Evolutionary conservation across 2,113 vertebrate species (phyloP).

Genomic region (Oryzias woworae): DNA sequence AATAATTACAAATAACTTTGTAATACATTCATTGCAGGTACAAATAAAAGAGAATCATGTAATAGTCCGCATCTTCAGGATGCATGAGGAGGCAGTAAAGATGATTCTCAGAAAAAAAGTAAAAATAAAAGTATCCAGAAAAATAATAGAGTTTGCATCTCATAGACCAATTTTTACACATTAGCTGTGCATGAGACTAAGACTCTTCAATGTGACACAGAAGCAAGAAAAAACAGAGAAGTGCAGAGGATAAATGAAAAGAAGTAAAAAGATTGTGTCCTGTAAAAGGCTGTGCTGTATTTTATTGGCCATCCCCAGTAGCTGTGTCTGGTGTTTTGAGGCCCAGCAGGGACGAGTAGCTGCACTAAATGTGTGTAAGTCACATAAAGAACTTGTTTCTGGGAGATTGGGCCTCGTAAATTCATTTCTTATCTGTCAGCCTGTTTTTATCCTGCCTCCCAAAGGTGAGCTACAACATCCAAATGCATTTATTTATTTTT

Average conservation of each 20-base stretch:
- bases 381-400: constrained; percentile 76
- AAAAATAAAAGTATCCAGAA: constrained; percentile 29
- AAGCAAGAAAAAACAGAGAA: constrained; percentile 2
- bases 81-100: too few relatives aligned
- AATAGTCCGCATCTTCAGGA: too few relatives aligned
- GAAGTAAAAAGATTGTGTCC: constrained; percentile 69
- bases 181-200: constrained; percentile 25
- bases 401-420: constrained; percentile 65
- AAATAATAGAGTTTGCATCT: constrained; percentile 21
- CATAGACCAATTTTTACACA: constrained; percentile 32
- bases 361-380: constrained; percentile 74
- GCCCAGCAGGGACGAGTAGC: constrained; percentile 51
- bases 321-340: constrained; percentile 54
- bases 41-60: too few relatives aligned
- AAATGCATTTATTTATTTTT: constrained; percentile 58
- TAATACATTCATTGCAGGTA: too few relatives aligned
- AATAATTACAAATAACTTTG: too few relatives aligned
- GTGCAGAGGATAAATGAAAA: constrained; percentile 58
- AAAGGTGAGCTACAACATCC: constrained; percentile 66
- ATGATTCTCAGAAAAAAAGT: not conserved
- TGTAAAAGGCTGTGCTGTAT: constrained; percentile 64
- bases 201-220: constrained; percentile 9
- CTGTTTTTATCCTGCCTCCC: constrained; percentile 68
- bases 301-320: constrained; percentile 59
- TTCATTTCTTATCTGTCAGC: constrained; percentile 65